Evolutionary conservation across 2,113 vertebrate genomes (phyloP).

Genomic region (Telmatochromis sp.): DNA sequence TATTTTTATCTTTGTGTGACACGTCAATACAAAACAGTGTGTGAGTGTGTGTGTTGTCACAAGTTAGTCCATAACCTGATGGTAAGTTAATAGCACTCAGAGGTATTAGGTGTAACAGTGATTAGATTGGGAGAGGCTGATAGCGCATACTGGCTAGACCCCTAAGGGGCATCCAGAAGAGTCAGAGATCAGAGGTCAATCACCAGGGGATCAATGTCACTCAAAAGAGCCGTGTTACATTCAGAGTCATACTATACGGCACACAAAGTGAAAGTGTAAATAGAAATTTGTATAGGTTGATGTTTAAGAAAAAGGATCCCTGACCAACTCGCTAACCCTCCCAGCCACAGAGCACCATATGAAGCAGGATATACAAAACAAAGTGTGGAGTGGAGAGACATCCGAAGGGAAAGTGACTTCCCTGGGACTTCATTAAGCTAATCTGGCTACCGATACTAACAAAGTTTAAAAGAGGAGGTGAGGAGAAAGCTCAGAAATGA

Average conservation of each 20-base stretch:
- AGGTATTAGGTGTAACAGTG: conserved; percentile 57
- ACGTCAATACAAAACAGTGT: not conserved
- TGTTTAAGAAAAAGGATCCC: not conserved
- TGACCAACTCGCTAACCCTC: not conserved
- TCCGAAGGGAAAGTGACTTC: conserved; percentile 62
- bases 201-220: conserved; percentile 58
- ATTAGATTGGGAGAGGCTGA: conserved; percentile 64
- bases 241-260: not conserved
- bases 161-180: conserved; percentile 43
- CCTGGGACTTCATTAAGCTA: conserved; percentile 75
- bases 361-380: not conserved
- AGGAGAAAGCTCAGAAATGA: conserved; percentile 68
- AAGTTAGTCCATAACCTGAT: conserved; percentile 40
- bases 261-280: not conserved
- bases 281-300: not conserved
- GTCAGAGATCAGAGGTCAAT: conserved; percentile 62
- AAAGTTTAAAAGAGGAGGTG: conserved; percentile 65
- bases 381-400: not conserved
- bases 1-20: conserved; percentile 19
- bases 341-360: not conserved
- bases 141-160: conserved; percentile 51
- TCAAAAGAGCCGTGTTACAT: conserved; percentile 31
- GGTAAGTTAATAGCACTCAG: conserved; percentile 66
- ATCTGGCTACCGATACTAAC: conserved; percentile 76
- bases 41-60: conserved; percentile 23